Evolutionary conservation across 2,888 invertebrate species (phyloP).

Genomic region (Eupelmus urozonus): DNA sequence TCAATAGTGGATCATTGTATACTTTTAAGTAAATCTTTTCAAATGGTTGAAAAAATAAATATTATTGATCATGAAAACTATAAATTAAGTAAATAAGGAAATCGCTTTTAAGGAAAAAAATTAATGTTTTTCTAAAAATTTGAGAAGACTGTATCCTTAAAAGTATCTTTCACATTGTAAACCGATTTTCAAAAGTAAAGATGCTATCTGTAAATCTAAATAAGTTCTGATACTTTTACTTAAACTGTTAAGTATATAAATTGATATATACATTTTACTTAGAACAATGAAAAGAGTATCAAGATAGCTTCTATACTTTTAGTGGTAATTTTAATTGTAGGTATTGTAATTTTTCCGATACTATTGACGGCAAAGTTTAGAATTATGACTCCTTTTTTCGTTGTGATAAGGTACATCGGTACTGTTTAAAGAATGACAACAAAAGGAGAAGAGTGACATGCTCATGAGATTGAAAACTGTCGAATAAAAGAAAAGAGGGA

Average conservation of each 20-base stretch:
- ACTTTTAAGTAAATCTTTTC: conserved; percentile 40
- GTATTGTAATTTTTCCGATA: conserved; percentile 26
- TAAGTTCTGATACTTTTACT: conserved; percentile 21
- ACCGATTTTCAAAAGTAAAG: conserved; percentile 36
- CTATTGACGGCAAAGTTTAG: conserved; percentile 39
- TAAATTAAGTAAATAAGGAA: background rate
- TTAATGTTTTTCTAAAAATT: conserved; percentile 28
- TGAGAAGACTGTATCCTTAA: conserved; percentile 30
- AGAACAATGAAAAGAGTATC: conserved; percentile 10
- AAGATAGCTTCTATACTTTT: conserved; percentile 40
- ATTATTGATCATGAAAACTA: background rate
- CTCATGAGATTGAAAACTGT: conserved; percentile 29
- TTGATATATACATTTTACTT: conserved; percentile 49
- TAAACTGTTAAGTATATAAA: conserved; percentile 30
- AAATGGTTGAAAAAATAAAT: conserved; percentile 11
- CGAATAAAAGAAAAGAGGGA: conserved; percentile 30
- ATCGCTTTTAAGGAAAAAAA: background rate
- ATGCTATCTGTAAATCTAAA: conserved; percentile 13
- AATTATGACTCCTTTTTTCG: conserved; percentile 34
- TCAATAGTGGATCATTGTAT: background rate
- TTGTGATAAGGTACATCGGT: conserved; percentile 48
- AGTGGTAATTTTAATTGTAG: conserved; percentile 32
- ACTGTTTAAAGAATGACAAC: conserved; percentile 26
- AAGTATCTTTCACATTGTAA: conserved; percentile 22
- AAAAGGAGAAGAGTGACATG: conserved; percentile 32